Percentiles rank a stretch among this genome's conserved stretches.
phyloP scores from a whole-genome alignment of 2,113 vertebrate species.

The Triplophysa siluroides region DNA sequence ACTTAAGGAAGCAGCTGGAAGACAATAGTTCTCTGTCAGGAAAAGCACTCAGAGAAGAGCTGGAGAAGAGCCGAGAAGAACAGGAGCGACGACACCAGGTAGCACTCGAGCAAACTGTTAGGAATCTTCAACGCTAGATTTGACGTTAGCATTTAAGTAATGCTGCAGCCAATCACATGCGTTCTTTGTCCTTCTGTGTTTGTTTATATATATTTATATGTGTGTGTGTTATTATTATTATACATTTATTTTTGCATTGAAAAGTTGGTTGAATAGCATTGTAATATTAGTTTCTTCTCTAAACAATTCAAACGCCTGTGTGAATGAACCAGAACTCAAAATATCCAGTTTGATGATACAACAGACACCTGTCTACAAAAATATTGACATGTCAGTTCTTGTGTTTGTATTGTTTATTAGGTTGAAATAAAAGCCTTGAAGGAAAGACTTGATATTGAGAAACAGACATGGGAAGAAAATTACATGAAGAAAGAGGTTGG shows the following conservation, averaged over 20 bases:
- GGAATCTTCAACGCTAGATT: neutral
- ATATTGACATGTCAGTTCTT: too few species aligned
- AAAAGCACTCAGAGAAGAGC: slow-evolving; percentile 80
- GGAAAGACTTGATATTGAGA: slow-evolving; percentile 85
- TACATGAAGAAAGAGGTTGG: slow-evolving; percentile 89
- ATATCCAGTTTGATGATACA: too few species aligned
- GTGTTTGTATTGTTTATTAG: slow-evolving; percentile 59
- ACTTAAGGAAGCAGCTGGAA: slow-evolving; percentile 84
- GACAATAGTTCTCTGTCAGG: slow-evolving; percentile 78
- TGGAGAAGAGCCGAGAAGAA: slow-evolving; percentile 83
- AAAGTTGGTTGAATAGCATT: too few species aligned
- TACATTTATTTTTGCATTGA: too few species aligned
- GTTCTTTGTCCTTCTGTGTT: neutral
- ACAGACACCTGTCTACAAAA: too few species aligned
- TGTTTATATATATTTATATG: neutral
- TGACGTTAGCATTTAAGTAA: too few species aligned
- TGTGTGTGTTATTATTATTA: neutral
- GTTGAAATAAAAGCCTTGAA: slow-evolving; percentile 78
- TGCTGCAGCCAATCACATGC: too few species aligned
- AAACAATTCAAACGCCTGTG: too few species aligned
- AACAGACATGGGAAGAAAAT: slow-evolving; percentile 87
- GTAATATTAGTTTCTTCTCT: too few species aligned
- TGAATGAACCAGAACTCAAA: too few species aligned
- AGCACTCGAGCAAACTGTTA: neutral
- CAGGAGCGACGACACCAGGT: slow-evolving; percentile 92